Percentiles rank a stretch among this genome's conserved stretches.
Conservation (phyloP, 2,797 vertebrate genomes). For the Enteromius trimaculatus region DNA sequence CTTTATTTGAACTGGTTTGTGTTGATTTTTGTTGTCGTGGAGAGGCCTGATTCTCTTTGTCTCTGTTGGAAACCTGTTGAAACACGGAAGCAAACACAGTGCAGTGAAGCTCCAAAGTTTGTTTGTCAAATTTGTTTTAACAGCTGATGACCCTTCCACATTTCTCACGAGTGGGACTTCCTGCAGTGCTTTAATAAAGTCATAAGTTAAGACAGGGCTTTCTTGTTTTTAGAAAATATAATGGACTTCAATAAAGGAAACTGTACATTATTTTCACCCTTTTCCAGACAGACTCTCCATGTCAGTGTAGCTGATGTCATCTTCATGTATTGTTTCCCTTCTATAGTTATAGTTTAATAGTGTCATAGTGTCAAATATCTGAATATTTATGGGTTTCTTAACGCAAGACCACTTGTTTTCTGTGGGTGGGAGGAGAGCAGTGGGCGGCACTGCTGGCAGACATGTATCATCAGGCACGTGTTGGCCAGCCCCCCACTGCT, state of each 20-base stretch:
- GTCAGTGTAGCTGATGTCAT: background rate
- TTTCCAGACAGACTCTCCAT: background rate
- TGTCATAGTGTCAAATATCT: background rate
- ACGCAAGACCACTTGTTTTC: background rate
- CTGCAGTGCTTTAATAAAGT: background rate
- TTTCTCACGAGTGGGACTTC: slow-evolving; percentile 11
- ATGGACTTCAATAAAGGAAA: background rate
- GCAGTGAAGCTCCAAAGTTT: slow-evolving; percentile 3
- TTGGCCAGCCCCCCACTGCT: background rate
- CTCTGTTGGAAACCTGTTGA: slow-evolving; percentile 30
- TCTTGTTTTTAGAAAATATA: background rate
- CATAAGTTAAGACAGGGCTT: no score
- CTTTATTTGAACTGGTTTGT: slow-evolving; percentile 27
- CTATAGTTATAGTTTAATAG: no score
- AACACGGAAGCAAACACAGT: slow-evolving; percentile 7
- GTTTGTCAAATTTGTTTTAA: slow-evolving; percentile 8
- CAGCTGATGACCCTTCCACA: background rate
- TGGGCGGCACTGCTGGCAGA: background rate
- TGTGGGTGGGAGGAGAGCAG: background rate
- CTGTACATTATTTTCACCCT: background rate
- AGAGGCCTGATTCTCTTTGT: slow-evolving; percentile 22
- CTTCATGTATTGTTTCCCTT: background rate
- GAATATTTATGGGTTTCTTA: slow-evolving; percentile 4
- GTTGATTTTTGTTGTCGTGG: slow-evolving; percentile 25
- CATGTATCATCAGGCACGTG: background rate